Evolutionary conservation across 2,888 invertebrate genomes (phyloP).

Genomic region (Pollenia labialis): DNA sequence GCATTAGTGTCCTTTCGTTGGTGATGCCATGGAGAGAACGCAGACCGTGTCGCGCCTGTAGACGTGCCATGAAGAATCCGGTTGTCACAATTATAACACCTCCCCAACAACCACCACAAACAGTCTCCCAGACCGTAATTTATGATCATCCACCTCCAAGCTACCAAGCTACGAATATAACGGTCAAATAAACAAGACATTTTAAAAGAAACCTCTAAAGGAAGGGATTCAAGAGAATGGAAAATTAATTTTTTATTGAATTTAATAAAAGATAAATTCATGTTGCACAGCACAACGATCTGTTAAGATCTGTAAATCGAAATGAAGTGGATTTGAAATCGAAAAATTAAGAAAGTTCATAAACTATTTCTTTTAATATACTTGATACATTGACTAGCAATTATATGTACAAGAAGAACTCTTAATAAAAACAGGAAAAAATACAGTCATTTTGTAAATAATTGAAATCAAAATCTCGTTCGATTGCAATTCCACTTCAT

Average conservation of each 20-base stretch:
- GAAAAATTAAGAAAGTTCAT: no score
- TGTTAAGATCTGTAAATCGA: no score
- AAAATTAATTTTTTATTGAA: background rate
- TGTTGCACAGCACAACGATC: no score
- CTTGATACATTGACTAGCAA: no score
- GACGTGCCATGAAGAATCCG: conserved; percentile 70
- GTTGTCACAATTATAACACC: conserved; percentile 75
- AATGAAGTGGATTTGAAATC: no score
- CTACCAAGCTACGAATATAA: conserved; percentile 36
- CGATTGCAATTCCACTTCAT: no score
- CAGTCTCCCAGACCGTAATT: conserved; percentile 34
- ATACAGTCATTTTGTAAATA: no score
- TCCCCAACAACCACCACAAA: conserved; percentile 43
- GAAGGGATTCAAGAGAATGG: background rate
- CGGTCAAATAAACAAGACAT: conserved; percentile 7
- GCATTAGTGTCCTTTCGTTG: conserved; percentile 70
- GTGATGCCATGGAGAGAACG: conserved; percentile 74
- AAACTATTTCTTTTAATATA: no score
- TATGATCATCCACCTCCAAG: conserved; percentile 69
- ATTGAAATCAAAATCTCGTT: no score
- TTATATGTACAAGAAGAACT: no score
- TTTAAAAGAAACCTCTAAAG: no score
- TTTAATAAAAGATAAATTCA: background rate
- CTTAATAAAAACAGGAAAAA: no score
- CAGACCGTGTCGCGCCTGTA: conserved; percentile 77